Base-by-base conservation (phyloP, 2,888 invertebrate genomes). In the Phengaris alcon region DNA sequence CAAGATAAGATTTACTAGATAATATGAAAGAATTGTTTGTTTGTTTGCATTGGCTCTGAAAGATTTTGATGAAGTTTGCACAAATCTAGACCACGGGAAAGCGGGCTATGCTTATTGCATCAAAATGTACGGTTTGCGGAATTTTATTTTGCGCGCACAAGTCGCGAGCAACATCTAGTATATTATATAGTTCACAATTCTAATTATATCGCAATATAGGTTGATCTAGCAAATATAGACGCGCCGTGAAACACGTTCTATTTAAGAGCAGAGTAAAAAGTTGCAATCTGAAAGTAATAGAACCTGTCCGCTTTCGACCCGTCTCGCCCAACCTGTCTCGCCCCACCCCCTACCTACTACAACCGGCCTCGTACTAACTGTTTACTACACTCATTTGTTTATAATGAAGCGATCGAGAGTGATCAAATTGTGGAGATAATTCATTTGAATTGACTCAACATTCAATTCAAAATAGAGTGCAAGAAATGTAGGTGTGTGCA, bases 311-410 rank as follows among this genome's bases (percentile, higher is more conserved):
- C 78, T 80, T 81, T 80, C 78, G 75, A 79, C 76, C 78, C 77
- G 77, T 22, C 22, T 22, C 76, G 77, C 77, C 55, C 64, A 79
- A 80, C 80, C 80, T 77, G 80, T 80, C 75, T 76, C 77, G 75
- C 73, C 76, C 76, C 75, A 74, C 79, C 70, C 35, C 68, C 76
- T 46, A 73, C 9, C 77, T 75, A 46, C 10, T 64, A 22, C 48
- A 51, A 70, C 70, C 70, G 70, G 70, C 15, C 35, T 70, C 48
- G 48, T 8, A 79, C 79, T 81, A 64, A 64, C 64, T 64, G 64
- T 64, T 64, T 64, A 64, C 64, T 64, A 35, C 10, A 44, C 35
- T 64, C 15, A 35, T 64, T 64, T 48, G 6, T 48, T 6, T 48
- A 48, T 69, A 69, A 69, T 15, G 69, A 64, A 12, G n/a, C 48